Evolutionary conservation across 2,888 invertebrate genomes (phyloP).

Genomic region (Chrysolina americana): DNA sequence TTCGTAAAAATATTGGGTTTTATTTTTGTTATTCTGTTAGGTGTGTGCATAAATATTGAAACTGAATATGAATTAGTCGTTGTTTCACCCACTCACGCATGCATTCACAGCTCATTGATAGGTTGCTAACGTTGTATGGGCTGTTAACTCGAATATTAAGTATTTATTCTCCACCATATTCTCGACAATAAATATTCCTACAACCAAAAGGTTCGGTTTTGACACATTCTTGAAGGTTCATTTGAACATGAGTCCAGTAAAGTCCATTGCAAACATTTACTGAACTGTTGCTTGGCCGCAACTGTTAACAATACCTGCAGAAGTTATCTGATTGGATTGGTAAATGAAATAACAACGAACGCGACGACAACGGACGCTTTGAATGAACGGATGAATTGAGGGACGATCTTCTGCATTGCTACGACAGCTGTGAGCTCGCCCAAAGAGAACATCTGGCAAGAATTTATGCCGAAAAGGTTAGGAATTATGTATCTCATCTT

Average conservation of each 20-base stretch:
- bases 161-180: not conserved
- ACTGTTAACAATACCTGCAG: too few relatives aligned
- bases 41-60: not conserved
- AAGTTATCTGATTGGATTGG: not conserved
- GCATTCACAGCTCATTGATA: not conserved
- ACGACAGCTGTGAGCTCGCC: too few relatives aligned
- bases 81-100: slow-evolving; percentile 1
- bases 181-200: not conserved
- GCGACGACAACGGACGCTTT: too few relatives aligned
- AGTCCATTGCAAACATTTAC: too few relatives aligned
- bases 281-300: too few relatives aligned
- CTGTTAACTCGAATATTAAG: not conserved
- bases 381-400: too few relatives aligned
- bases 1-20: not conserved
- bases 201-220: not conserved
- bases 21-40: not conserved
- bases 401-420: too few relatives aligned
- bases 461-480: too few relatives aligned
- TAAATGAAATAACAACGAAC: too few relatives aligned
- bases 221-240: not conserved
- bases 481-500: too few relatives aligned
- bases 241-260: too few relatives aligned
- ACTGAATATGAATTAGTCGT: not conserved
- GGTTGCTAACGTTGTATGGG: not conserved
- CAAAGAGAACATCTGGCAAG: too few relatives aligned